phyloP scores from a whole-genome alignment of 1,140 invertebrate species.

The Brachionus sp. region DNA sequence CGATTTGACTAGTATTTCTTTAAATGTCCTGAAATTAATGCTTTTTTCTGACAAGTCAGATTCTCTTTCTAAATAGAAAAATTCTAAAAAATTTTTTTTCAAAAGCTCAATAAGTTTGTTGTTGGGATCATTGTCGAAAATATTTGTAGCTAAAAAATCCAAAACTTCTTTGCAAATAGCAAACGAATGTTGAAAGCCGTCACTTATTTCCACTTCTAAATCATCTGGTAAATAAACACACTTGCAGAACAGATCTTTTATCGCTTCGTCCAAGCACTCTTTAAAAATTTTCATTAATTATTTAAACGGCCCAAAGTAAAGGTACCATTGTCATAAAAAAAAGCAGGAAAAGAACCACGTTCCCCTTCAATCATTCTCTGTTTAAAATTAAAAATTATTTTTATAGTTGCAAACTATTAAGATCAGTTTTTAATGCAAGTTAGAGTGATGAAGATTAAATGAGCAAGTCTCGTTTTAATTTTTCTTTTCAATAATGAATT shows the following conservation, averaged over 20 bases:
- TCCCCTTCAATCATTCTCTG: background rate
- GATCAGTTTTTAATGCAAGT: background rate
- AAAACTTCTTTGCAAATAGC: background rate
- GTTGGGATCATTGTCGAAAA: background rate
- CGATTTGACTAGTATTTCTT: background rate
- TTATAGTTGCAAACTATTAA: background rate
- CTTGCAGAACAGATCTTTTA: background rate
- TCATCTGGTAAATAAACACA: background rate
- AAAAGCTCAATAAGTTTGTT: background rate
- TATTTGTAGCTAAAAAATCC: background rate
- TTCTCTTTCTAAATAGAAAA: background rate
- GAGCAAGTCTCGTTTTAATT: background rate
- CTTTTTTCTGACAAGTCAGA: background rate
- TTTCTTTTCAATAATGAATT: background rate
- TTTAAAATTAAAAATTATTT: background rate
- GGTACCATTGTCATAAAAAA: background rate
- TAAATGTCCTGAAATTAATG: background rate
- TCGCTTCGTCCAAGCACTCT: background rate
- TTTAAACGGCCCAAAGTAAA: no score
- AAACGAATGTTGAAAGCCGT: background rate
- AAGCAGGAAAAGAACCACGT: background rate
- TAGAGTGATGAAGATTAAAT: background rate
- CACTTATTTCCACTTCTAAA: background rate
- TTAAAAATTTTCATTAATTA: background rate
- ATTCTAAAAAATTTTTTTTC: background rate